phyloP scores from a whole-genome alignment of 2,888 invertebrate species.

The Acrobasis suavella region DNA sequence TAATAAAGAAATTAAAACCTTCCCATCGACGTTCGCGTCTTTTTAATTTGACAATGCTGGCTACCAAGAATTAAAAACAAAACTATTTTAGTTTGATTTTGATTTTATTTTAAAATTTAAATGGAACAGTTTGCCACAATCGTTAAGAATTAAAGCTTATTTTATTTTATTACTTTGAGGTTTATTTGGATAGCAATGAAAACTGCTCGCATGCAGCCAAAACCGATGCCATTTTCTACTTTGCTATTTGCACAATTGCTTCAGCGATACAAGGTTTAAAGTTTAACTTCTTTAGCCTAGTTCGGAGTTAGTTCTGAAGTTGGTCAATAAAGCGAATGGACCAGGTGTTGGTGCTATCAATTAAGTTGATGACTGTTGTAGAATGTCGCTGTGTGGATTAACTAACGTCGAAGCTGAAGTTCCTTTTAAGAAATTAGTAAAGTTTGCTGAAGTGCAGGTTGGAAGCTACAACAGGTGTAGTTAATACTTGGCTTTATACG shows the following conservation, averaged over 20 bases:
- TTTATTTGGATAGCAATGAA: neutral
- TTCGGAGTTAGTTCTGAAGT: conserved; percentile 10
- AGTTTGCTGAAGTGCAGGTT: neutral
- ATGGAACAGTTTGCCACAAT: neutral
- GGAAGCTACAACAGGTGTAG: neutral
- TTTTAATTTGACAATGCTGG: neutral
- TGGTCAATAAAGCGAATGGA: conserved; percentile 20
- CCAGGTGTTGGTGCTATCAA: conserved; percentile 31
- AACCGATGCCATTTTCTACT: conserved; percentile 7
- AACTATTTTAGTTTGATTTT: neutral
- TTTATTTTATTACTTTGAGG: neutral
- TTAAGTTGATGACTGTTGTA: conserved; percentile 28
- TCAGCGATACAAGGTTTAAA: conserved; percentile 5
- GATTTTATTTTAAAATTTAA: neutral
- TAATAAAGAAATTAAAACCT: neutral
- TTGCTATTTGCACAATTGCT: conserved; percentile 6
- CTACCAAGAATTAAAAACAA: neutral
- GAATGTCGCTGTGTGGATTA: conserved; percentile 43
- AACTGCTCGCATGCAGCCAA: conserved; percentile 6
- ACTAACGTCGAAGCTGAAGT: conserved; percentile 32
- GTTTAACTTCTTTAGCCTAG: conserved; percentile 15
- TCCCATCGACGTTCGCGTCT: neutral
- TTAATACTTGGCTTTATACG: no score
- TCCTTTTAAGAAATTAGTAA: neutral
- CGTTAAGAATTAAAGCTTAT: neutral